These are phyloP conservation scores for Ammospiza nelsoni DNA, from an alignment of 2,113 vertebrate genomes.

Conservation along the genomic window DNA sequence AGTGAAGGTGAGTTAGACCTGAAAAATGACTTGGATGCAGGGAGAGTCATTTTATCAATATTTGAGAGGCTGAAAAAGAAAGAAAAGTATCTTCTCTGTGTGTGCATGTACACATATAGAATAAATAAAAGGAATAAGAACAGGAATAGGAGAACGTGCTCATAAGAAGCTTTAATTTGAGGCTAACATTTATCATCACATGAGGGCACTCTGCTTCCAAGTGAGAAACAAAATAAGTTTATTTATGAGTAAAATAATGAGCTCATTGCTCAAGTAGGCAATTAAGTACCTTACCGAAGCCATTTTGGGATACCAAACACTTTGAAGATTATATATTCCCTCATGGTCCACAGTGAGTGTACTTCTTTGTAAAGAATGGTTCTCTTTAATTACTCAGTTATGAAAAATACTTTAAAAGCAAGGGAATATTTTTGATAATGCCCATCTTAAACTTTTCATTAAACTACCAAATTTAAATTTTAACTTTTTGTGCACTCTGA, in stretches of 20 bases:
- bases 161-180: not conserved
- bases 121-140: not conserved
- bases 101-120: fast-evolving
- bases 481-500: conserved; percentile 87
- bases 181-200: fast-evolving
- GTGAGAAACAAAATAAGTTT: conserved; percentile 32
- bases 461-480: conserved; percentile 84
- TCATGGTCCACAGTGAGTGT: conserved; percentile 70
- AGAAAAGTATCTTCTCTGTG: not conserved
- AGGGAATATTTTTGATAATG: conserved; percentile 77
- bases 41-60: not conserved
- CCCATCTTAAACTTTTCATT: conserved; percentile 83
- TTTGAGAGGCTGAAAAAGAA: not conserved
- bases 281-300: conserved; percentile 40
- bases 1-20: not conserved
- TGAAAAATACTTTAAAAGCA: conserved; percentile 71
- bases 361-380: conserved; percentile 69
- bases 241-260: not conserved
- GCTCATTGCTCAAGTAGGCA: conserved; percentile 4
- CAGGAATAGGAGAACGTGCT: not conserved
- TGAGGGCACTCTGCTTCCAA: not conserved
- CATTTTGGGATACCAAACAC: conserved; percentile 62
- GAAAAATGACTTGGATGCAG: not conserved
- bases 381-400: conserved; percentile 68
- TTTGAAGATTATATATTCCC: conserved; percentile 40